phyloP scores from a whole-genome alignment of 2,113 vertebrate genomes.

The Turnix velox region DNA sequence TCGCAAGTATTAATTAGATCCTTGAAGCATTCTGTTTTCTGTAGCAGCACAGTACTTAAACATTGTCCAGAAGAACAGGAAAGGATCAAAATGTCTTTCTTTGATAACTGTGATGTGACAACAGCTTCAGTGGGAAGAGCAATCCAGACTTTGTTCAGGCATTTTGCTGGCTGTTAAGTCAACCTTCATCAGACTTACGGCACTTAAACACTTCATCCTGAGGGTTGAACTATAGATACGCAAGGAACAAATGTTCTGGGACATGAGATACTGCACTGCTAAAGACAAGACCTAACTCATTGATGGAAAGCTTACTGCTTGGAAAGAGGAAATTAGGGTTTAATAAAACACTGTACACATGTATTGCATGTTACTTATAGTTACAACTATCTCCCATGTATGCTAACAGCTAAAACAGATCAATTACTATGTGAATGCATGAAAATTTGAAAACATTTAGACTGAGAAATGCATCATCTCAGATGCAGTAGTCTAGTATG shows the following conservation, averaged over 20 bases:
- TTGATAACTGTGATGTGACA: not conserved
- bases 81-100: not conserved
- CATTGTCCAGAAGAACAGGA: not conserved
- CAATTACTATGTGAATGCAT: not conserved
- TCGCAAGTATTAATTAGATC: not conserved
- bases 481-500: not conserved
- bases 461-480: not conserved
- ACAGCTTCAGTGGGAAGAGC: not conserved
- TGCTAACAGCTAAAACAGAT: not conserved
- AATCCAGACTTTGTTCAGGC: too few species aligned
- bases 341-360: not conserved
- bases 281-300: not conserved
- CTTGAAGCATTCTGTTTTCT: not conserved
- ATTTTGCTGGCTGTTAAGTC: too few species aligned
- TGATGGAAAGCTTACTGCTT: not conserved
- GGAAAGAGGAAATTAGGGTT: not conserved
- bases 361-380: too few species aligned
- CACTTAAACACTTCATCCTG: not conserved
- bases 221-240: not conserved
- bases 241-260: not conserved
- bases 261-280: not conserved
- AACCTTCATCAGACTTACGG: not conserved
- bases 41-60: not conserved
- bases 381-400: not conserved
- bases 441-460: not conserved